Evolutionary conservation across 2,797 vertebrate genomes (phyloP).

Genomic region (Tenualosa thibaudeaui): DNA sequence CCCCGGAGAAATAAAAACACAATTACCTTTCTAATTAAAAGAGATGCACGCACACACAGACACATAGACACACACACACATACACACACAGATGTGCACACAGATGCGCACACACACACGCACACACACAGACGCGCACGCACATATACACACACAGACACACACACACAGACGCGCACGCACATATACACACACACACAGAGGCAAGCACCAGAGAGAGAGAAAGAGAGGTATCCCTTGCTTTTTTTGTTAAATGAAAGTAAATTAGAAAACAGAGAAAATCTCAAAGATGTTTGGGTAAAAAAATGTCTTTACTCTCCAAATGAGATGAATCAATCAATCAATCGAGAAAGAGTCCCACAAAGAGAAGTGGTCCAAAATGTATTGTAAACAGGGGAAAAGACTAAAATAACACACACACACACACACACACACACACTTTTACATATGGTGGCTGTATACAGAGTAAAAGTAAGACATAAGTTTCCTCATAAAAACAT

Average conservation of each 20-base stretch:
- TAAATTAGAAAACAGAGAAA: background rate
- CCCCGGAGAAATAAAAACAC: conserved; percentile 1
- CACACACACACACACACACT: background rate
- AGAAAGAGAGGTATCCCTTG: background rate
- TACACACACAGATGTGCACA: too few relatives aligned
- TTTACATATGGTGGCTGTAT: background rate
- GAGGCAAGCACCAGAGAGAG: background rate
- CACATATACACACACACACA: too few relatives aligned
- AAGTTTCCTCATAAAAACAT: conserved; percentile 19
- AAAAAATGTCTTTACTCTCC: conserved; percentile 13
- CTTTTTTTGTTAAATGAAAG: background rate
- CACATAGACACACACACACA: too few relatives aligned
- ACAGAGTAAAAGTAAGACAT: background rate
- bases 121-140: too few relatives aligned
- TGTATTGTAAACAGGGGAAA: background rate
- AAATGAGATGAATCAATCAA: background rate
- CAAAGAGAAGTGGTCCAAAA: background rate
- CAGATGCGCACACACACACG: too few relatives aligned
- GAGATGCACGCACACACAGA: background rate
- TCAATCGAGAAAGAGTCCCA: background rate
- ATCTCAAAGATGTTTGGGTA: background rate
- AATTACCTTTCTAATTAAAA: conserved; percentile 22
- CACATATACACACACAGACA: too few relatives aligned
- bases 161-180: too few relatives aligned
- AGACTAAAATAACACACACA: background rate